phyloP scores from a whole-genome alignment of 2,113 vertebrate species.

The Chaetorhynchus papuensis region DNA sequence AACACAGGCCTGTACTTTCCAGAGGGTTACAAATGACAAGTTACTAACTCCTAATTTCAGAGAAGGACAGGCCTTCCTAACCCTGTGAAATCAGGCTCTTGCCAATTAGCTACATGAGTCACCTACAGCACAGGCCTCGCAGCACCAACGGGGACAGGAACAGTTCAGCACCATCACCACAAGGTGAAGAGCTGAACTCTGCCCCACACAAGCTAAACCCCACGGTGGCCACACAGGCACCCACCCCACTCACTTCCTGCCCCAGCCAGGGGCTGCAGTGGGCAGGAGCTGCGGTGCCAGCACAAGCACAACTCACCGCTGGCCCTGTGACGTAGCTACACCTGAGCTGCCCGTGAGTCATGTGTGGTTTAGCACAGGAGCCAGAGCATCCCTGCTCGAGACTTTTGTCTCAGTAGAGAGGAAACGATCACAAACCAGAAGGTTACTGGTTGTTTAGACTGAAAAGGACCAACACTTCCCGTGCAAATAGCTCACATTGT shows the following conservation, averaged over 20 bases:
- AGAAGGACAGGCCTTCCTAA: neutral
- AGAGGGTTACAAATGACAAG: neutral
- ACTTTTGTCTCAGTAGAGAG: neutral
- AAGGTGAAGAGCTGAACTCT: neutral
- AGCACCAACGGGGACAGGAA: neutral
- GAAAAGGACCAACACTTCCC: neutral
- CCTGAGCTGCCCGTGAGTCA: neutral
- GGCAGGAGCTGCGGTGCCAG: neutral
- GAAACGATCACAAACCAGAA: neutral
- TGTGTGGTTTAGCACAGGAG: fast-evolving
- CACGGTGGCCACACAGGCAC: neutral
- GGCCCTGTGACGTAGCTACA: neutral
- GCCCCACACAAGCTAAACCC: neutral
- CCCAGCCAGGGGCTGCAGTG: neutral
- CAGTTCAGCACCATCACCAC: fast-evolving
- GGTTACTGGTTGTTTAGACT: neutral
- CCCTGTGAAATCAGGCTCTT: neutral
- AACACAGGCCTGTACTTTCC: neutral
- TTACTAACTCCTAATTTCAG: neutral
- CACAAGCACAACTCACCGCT: fast-evolving
- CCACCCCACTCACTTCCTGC: neutral
- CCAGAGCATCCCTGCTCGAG: neutral
- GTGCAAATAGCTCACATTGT: neutral
- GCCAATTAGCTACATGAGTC: neutral
- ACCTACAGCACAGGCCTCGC: neutral